Conservation (phyloP, 2,888 invertebrate species). For the Apodemia zela region DNA sequence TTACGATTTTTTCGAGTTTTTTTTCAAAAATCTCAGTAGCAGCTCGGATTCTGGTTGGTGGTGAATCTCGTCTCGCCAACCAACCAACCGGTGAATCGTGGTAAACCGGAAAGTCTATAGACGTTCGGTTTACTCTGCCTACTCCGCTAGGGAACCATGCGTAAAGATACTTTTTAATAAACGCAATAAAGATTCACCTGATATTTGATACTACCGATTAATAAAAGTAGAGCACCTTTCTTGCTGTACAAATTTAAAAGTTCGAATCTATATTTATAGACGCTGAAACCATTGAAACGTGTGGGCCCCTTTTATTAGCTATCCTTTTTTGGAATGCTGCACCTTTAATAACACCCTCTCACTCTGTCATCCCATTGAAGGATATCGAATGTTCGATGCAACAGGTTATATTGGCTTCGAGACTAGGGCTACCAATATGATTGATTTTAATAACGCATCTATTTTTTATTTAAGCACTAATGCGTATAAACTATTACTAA, state of each 20-base stretch:
- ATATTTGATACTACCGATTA: neutral
- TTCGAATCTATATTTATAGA: conserved; percentile 74
- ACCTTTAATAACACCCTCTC: conserved; percentile 38
- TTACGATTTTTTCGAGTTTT: too few species aligned
- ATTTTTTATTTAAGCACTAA: neutral
- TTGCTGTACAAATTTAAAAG: conserved; percentile 39
- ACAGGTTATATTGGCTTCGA: conserved; percentile 73
- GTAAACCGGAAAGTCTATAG: too few species aligned
- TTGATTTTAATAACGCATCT: conserved; percentile 42
- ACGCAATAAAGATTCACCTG: too few species aligned
- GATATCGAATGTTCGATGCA: conserved; percentile 77
- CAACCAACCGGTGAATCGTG: too few species aligned
- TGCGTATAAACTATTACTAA: too few species aligned
- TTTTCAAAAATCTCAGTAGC: too few species aligned
- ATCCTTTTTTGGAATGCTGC: conserved; percentile 40
- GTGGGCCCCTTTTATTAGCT: conserved; percentile 57
- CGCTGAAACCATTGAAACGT: conserved; percentile 71
- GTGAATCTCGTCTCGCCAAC: too few species aligned
- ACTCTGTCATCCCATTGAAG: conserved; percentile 66
- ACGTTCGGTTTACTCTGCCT: too few species aligned
- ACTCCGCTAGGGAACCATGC: too few species aligned
- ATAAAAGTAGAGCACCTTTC: conserved; percentile 50
- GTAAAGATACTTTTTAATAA: too few species aligned
- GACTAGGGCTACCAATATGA: conserved; percentile 64
- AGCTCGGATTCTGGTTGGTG: too few species aligned